phyloP scores from a whole-genome alignment of 2,113 vertebrate species.

The Rhynchopsitta pachyrhyncha region DNA sequence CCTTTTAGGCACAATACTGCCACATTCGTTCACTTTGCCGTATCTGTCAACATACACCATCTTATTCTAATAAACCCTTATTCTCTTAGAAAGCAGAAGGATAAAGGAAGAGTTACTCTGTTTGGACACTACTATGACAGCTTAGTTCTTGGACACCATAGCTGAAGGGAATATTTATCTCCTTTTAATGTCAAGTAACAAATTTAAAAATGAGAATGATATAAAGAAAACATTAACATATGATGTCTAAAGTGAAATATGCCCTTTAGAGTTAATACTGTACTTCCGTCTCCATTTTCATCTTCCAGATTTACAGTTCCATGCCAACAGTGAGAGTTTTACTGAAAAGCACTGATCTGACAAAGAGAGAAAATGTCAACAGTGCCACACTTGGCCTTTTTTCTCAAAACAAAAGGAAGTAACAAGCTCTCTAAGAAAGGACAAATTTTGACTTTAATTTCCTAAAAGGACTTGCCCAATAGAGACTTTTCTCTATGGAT shows the following conservation, averaged over 20 bases:
- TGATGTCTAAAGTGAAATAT: background rate
- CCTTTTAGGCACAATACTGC: background rate
- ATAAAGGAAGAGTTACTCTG: background rate
- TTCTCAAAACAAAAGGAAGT: background rate
- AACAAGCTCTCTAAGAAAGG: background rate
- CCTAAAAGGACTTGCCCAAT: background rate
- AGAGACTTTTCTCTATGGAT: background rate
- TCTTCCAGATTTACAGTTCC: background rate
- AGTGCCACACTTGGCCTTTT: background rate
- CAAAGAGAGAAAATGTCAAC: constrained; percentile 6
- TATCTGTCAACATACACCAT: background rate
- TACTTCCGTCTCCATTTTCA: background rate
- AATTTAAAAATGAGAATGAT: background rate
- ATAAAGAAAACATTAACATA: background rate
- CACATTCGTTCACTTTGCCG: background rate
- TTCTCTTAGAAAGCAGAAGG: background rate
- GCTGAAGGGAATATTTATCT: background rate
- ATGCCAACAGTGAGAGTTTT: background rate
- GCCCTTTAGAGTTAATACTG: background rate
- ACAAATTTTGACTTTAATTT: background rate
- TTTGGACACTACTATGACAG: background rate
- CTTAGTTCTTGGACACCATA: background rate
- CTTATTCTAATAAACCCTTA: background rate
- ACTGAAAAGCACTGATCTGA: constrained; percentile 7
- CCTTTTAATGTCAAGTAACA: background rate